Conservation (phyloP, 2,888 invertebrate genomes). For the Yponomeuta plumbellus region DNA sequence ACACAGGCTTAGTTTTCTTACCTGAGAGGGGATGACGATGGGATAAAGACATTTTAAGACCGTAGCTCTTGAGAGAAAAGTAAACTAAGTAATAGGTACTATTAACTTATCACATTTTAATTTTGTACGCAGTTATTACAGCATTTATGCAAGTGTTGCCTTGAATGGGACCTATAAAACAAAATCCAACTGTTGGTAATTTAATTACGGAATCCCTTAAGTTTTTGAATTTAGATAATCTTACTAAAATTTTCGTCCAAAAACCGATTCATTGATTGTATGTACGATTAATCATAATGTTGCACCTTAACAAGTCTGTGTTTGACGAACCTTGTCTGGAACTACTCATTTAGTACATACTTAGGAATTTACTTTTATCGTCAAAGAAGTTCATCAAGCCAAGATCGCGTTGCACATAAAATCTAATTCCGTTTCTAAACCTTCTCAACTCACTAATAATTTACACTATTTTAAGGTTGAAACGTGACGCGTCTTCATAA, state of each 20-base stretch:
- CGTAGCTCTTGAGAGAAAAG: background rate
- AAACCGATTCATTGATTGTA: background rate
- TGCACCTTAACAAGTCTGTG: too few species aligned
- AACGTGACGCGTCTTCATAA: conserved; percentile 8
- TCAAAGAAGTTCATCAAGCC: background rate
- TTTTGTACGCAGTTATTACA: too few species aligned
- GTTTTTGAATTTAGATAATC: background rate
- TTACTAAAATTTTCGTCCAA: background rate
- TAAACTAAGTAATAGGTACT: too few species aligned
- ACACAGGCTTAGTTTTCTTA: conserved; percentile 11
- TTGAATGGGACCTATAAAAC: too few species aligned
- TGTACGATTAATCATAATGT: too few species aligned
- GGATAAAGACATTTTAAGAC: conserved; percentile 13
- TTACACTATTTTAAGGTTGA: background rate
- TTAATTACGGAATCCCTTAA: too few species aligned
- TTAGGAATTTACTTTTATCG: background rate
- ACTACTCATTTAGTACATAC: background rate
- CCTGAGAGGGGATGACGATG: conserved; percentile 15
- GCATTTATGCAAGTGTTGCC: too few species aligned
- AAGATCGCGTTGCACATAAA: background rate
- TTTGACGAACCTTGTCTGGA: background rate
- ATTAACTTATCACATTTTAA: too few species aligned
- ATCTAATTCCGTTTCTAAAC: background rate
- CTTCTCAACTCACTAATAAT: background rate
- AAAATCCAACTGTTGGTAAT: too few species aligned